Conservation (phyloP, 2,113 vertebrate genomes). For the Varanus komodoensis region DNA sequence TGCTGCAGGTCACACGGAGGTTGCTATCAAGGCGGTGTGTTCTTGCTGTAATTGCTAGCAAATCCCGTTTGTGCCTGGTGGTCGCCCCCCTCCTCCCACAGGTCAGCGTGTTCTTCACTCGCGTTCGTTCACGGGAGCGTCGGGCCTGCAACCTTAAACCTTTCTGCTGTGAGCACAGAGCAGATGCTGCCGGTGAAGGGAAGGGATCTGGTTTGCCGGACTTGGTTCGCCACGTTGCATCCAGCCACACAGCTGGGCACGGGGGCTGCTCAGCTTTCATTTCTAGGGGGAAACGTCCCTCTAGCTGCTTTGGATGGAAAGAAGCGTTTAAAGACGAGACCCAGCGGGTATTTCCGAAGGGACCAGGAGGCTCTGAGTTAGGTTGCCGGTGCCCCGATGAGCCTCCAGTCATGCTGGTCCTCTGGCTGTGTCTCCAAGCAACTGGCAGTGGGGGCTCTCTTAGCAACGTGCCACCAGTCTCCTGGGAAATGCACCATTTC, state of each 20-base stretch:
- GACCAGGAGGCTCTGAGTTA: background rate
- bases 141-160: background rate
- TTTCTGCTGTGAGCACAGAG: background rate
- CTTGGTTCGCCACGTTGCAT: background rate
- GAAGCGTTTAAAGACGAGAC: background rate
- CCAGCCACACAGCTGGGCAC: no score
- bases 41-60: background rate
- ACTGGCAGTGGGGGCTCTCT: no score
- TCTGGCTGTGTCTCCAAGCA: no score
- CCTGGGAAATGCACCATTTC: no score
- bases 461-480: no score
- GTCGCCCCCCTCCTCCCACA: no score
- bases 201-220: background rate
- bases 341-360: background rate
- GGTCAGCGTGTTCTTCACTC: background rate
- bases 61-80: background rate
- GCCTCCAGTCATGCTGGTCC: no score
- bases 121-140: background rate
- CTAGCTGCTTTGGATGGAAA: background rate
- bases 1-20: constrained; percentile 8
- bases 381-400: background rate
- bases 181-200: background rate
- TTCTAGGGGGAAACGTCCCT: no score
- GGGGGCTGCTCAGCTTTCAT: no score
- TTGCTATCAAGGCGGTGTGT: background rate